Base-by-base conservation (phyloP, 2,888 invertebrate species). In the Pristionchus mayeri region DNA sequence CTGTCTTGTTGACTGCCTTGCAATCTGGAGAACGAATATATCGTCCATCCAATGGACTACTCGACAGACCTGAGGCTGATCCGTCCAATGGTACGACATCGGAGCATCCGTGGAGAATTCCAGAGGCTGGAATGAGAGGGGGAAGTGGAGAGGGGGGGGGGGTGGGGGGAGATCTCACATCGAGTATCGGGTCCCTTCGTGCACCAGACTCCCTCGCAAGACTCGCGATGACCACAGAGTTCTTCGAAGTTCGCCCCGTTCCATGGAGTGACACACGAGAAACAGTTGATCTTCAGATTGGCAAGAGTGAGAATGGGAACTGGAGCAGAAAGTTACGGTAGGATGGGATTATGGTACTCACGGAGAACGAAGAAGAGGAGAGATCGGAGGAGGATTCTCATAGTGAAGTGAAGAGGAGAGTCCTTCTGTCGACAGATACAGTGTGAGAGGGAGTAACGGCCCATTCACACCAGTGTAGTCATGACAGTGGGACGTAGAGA, bases 171-270 rank as follows among this genome's bases (percentile, higher is more conserved):
- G n/a, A n/a, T n/a, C 3, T 54, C 11, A 86, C 86, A 87, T 52
- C 60, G 13, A 2, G 85, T 86, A 79, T 87, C 87, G 1, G 87
- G 86, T 30, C 87, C 87, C 40, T 88, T 88, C 6, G 88, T 88
- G 34, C 88, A 88, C 79, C 84, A 88, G 24, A 63, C 16, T 24
- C 88, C 88, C 24, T 85, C 80, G 40, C 88, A 88, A 67, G 81
- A 86, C 7, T 67, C 24, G 34, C 79, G 84, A 6, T 84, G 52
- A 16, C 84, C 85, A 63, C 88, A 88, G 67, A 80, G 83, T 0
- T 54, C 44, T 0, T 79, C 79, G 54, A 79, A 79, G 79, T 79
- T 54, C 11, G 52, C 79, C 1, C 79, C 79, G 21, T 79, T 54
- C 52, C 52, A 30, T 11, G 79, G 79, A 13, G 79, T 79, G 11